Evolutionary conservation across 2,888 invertebrate genomes (phyloP).

Genomic region (Cephus nigrinus): DNA sequence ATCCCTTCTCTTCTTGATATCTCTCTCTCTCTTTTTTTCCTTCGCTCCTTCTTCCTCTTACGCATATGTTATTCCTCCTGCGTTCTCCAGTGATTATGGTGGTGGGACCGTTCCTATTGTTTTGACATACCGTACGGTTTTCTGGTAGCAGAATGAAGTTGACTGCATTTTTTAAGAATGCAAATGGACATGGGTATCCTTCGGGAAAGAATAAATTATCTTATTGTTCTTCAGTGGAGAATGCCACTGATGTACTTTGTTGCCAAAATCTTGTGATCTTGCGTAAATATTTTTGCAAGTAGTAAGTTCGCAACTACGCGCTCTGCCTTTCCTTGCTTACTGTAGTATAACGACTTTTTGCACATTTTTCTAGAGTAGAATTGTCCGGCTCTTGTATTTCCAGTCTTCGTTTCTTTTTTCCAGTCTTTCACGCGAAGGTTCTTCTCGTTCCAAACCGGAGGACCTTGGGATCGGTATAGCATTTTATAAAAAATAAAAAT

Average conservation of each 20-base stretch:
- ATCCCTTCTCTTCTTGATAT: conserved; percentile 19
- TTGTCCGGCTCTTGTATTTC: background rate
- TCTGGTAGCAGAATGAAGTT: background rate
- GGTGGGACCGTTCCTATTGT: background rate
- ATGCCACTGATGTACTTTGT: background rate
- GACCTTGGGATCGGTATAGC: background rate
- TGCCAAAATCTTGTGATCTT: background rate
- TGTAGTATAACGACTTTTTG: background rate
- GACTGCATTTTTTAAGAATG: background rate
- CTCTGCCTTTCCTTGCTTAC: background rate
- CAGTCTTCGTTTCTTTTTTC: background rate
- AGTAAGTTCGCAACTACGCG: background rate
- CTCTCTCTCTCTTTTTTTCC: conserved; percentile 11
- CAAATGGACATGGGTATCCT: background rate
- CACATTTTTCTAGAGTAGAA: background rate
- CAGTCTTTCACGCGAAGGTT: background rate
- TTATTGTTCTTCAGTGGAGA: background rate
- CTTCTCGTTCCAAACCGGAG: background rate
- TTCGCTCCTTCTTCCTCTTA: conserved; percentile 6
- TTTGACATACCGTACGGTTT: background rate
- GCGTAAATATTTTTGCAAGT: background rate
- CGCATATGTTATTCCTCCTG: background rate
- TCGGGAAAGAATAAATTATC: background rate
- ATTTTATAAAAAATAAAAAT: background rate
- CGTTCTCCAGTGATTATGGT: background rate